Evolutionary conservation across 1,140 invertebrate species (phyloP), one percentile per base, ranked within the genome.

Genomic region (Aphaenogaster ashmeadi): DNA sequence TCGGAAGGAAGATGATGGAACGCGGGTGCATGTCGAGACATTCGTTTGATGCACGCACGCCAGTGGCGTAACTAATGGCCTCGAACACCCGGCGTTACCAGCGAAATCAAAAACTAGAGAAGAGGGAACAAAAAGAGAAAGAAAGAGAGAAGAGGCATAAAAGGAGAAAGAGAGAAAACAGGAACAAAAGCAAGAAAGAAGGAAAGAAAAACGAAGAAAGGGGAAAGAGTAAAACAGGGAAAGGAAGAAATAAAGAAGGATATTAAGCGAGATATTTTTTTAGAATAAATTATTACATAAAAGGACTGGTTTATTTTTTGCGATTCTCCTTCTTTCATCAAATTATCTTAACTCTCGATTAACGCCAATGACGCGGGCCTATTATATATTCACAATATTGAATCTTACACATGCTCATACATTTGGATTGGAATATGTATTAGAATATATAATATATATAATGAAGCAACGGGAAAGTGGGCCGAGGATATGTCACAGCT

Each of bases 1-100:
- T 88, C 74, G 88, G 87, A 79, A 78, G 74, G 47, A 85, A 87
- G 79, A 90, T 86, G 88, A 85, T 90, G 79, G 79, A 90, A 90
- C 75, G 77, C 79, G 88, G 88, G 62, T 87, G 78, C 66, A 64
- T 36, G 66, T 79, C 60, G 41, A 58, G 27, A 58, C 27, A 27
- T 75, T 60, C 47, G 60, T 83, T 83, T 89, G 84, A 83, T 80
- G 88, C 71, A 83, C 7, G 52, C 13, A 87, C 56, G 27, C 67
- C 52, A 88, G 58, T 88, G 77, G 86, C 54, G 69, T 84, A 84
- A 84, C 54, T 84, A 84, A 84, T 75, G 54, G 27, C n/a, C 33
- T 62, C 54, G 41, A 60, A 62, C 41, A 84, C 18, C n/a, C 54
- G 54, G 27, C n/a, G n/a, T 38, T 69, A 36, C 41, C 27, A 21